Conservation (phyloP, 2,113 vertebrate genomes). For the Nestor notabilis region DNA sequence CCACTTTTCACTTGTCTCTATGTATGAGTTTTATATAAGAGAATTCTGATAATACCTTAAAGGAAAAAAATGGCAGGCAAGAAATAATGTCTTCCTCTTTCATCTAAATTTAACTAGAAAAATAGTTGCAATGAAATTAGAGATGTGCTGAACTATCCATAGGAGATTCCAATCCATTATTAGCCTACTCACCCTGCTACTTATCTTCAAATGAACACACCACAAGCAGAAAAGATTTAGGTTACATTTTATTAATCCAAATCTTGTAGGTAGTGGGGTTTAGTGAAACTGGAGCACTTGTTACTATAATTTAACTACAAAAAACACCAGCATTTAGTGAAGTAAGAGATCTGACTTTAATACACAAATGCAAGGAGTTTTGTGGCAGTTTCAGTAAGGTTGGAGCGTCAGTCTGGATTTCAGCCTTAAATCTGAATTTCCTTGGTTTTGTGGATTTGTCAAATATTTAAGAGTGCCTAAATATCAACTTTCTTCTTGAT, state of each 20-base stretch:
- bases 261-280: conserved; percentile 61
- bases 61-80: background rate
- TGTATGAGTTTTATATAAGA: background rate
- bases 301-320: conserved; percentile 62
- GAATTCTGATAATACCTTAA: background rate
- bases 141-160: conserved; percentile 34
- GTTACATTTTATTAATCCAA: conserved; percentile 65
- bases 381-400: background rate
- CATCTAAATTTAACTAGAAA: conserved; percentile 39
- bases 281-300: conserved; percentile 60
- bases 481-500: background rate
- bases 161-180: conserved; percentile 51
- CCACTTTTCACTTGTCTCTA: background rate
- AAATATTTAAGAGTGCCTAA: background rate
- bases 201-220: conserved; percentile 65
- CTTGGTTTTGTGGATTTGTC: conserved; percentile 33
- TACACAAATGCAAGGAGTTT: background rate
- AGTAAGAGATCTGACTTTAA: conserved; percentile 7
- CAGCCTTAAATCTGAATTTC: conserved; percentile 4
- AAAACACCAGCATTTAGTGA: background rate
- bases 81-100: background rate
- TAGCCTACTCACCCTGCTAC: conserved; percentile 51
- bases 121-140: conserved; percentile 44
- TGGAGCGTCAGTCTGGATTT: conserved; percentile 50
- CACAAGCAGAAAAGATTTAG: conserved; percentile 58